A percentile compares a stretch with the other conserved stretches of the same genome.
These are phyloP conservation scores for Amitus sp. DNA, from an alignment of 2,888 invertebrate genomes.

Conservation along the genomic window DNA sequence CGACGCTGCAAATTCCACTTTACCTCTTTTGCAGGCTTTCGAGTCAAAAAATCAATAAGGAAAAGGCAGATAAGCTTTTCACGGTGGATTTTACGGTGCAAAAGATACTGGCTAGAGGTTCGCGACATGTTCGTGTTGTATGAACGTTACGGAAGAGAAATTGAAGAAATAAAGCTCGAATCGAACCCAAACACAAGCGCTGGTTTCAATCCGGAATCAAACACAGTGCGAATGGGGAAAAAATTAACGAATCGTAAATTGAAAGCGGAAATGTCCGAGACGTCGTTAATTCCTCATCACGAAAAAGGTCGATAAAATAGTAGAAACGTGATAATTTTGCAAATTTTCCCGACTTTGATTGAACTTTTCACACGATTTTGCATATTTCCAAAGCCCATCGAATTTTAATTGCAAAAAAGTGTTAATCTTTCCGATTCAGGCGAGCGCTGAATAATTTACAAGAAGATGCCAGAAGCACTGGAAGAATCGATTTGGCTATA, in stretches of 20 bases:
- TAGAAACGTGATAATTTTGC: too few species aligned
- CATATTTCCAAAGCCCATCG: not conserved
- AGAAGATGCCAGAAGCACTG: conserved; percentile 19
- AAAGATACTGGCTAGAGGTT: not conserved
- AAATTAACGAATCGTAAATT: not conserved
- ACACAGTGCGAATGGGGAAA: not conserved
- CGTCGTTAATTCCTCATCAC: too few species aligned
- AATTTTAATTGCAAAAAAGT: not conserved
- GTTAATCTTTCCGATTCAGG: conserved; percentile 21
- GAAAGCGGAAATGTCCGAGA: too few species aligned
- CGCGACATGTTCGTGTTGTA: not conserved
- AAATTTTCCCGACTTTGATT: too few species aligned
- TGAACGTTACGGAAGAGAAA: not conserved
- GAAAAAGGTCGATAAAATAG: too few species aligned
- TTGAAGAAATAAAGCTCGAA: not conserved
- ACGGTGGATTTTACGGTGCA: conserved; percentile 1
- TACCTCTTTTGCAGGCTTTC: not conserved
- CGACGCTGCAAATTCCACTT: not conserved
- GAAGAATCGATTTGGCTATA: conserved; percentile 28
- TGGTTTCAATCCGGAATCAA: not conserved
- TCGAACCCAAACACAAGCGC: not conserved
- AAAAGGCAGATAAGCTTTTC: not conserved
- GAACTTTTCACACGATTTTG: too few species aligned
- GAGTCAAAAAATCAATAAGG: not conserved
- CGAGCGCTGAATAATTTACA: conserved; percentile 31